phyloP scores from a whole-genome alignment of 2,113 vertebrate genomes.

The Sprattus sprattus region DNA sequence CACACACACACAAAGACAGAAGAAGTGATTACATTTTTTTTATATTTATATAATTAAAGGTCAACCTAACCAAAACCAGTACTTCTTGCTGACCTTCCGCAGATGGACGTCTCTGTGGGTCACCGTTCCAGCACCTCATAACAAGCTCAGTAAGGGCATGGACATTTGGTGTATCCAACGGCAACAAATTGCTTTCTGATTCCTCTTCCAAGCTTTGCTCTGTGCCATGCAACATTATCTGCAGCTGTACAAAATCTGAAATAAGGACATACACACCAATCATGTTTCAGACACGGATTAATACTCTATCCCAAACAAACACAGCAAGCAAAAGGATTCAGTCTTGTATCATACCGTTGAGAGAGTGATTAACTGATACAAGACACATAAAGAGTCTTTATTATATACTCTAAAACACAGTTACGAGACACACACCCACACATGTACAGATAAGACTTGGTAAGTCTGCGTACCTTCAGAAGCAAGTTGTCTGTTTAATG shows the following conservation, averaged over 20 bases:
- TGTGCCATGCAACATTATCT: constrained; percentile 19
- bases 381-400: background rate
- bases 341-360: background rate
- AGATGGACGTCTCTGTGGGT: constrained; percentile 40
- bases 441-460: background rate
- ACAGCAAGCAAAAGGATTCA: background rate
- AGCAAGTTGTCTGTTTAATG: constrained; percentile 41
- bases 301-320: background rate
- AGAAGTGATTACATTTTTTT: background rate
- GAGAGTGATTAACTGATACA: background rate
- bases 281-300: background rate
- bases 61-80: background rate
- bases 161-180: constrained; percentile 20
- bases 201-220: constrained; percentile 16
- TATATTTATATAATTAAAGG: too few relatives aligned
- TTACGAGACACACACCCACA: background rate
- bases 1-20: background rate
- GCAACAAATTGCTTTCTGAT: constrained; percentile 21
- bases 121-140: constrained; percentile 42
- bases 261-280: background rate
- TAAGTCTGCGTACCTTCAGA: constrained; percentile 42
- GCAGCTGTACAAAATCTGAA: constrained; percentile 40
- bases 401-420: background rate
- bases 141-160: constrained; percentile 45
- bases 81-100: constrained; percentile 38